Conservation (phyloP, 2,888 invertebrate species). For the Macropis europaea region DNA sequence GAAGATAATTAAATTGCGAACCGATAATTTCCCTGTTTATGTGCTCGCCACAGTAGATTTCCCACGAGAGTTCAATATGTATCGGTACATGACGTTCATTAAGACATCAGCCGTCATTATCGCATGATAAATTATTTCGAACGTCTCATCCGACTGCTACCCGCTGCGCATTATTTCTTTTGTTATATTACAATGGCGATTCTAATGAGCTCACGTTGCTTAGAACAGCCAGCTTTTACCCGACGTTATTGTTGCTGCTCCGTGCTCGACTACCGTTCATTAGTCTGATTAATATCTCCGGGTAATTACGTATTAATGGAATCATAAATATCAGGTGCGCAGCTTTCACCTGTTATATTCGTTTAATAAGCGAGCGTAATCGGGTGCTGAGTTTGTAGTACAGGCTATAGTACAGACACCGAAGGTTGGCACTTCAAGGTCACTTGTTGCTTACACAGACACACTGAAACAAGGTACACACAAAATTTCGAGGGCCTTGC, state of each 20-base stretch:
- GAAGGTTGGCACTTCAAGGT: no score
- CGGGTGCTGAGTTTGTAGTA: no score
- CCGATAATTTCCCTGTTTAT: no score
- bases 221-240: slow-evolving; percentile 18
- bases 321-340: slow-evolving; percentile 15
- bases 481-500: no score
- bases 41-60: no score
- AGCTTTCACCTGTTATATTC: slow-evolving; percentile 32
- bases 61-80: slow-evolving; percentile 8
- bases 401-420: no score
- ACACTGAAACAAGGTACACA: no score
- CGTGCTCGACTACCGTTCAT: slow-evolving; percentile 17
- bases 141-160: slow-evolving; percentile 9
- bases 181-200: slow-evolving; percentile 33
- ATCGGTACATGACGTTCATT: not conserved
- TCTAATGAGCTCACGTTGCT: slow-evolving; percentile 3
- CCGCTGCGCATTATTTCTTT: slow-evolving; percentile 31
- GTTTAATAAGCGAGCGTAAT: slow-evolving; percentile 25
- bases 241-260: slow-evolving; percentile 10
- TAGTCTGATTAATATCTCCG: slow-evolving; percentile 42
- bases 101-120: slow-evolving; percentile 16
- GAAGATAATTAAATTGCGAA: no score
- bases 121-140: slow-evolving; percentile 14
- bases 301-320: slow-evolving; percentile 48
- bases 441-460: no score